Base-by-base conservation (phyloP, 2,797 vertebrate genomes). In the Balearica regulorum region DNA sequence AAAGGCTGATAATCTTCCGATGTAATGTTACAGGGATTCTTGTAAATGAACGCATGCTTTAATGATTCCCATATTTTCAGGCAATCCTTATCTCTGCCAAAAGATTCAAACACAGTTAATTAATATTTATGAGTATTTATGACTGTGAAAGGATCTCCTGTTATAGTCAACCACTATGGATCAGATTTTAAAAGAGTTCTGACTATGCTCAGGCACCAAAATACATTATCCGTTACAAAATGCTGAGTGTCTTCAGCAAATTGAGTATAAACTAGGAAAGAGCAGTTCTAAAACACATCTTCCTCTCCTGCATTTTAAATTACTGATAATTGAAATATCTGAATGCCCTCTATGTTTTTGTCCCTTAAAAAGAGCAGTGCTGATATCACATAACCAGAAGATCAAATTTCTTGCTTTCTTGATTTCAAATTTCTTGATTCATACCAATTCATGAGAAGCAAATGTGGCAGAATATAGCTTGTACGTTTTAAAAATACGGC, bases 1-100 rank as follows among this genome's bases (percentile, higher is more conserved):
- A 98, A 88, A 24, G 93, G 97, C 33, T 89, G 54, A 35, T 98
- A 98, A 77, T 98, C 98, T 86, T 98, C 92, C 53, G 95, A 37
- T 6, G 84, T 97, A 35, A 94, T 91, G 7, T 92, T 94, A 71
- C 98, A 98, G 44, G 98, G 98, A 25, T 98, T 73, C 95, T 98
- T 98, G 75, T 97, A 97, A 87, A 97, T 57, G 73, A 98, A 97
- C 0, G 97, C 97, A 5, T 79, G 44, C 87, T 83, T 92, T 71
- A 98, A 97, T 5, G 95, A 88, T 60, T 97, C 66, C 96, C 84
- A 93, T 82, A 98, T 97, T 85, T 95, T 79, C 14, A 68, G 64
- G 70, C 98, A 98, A 90, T 98, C 94, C 41, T 87, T 93, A 43
- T 92, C 41, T 68, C 98, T 98, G 87, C 10, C 31, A 0, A 92